phyloP scores from a whole-genome alignment of 2,113 vertebrate species.

The Ginglymostoma cirratum region DNA sequence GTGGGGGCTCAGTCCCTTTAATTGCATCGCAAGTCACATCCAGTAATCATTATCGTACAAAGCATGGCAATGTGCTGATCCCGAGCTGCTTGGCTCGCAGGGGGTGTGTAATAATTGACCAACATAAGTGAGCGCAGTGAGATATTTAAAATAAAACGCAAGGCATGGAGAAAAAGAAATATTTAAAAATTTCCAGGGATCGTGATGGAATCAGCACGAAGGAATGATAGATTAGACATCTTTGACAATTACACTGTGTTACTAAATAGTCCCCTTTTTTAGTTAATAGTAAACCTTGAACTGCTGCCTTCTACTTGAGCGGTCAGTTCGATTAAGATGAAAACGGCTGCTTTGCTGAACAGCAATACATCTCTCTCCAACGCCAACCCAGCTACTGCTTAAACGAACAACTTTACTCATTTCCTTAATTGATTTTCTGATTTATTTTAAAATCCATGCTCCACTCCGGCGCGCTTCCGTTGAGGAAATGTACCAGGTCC shows the following conservation, averaged over 20 bases:
- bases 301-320: background rate
- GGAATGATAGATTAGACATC: conserved; percentile 2
- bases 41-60: conserved; percentile 1
- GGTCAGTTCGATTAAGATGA: background rate
- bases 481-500: conserved; percentile 39
- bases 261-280: background rate
- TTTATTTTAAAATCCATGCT: conserved; percentile 40
- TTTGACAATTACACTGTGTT: conserved; percentile 15
- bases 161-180: background rate
- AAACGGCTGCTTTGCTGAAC: background rate
- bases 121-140: background rate
- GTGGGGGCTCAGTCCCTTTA: background rate
- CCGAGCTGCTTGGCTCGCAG: background rate
- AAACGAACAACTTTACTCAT: conserved; percentile 40
- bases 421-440: conserved; percentile 45
- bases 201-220: background rate
- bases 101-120: conserved; percentile 21
- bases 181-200: conserved; percentile 3
- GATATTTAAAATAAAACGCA: background rate
- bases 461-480: conserved; percentile 39
- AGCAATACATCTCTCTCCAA: background rate
- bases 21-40: background rate
- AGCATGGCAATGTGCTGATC: background rate
- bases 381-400: background rate
- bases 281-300: background rate